Conservation (phyloP, 2,888 invertebrate genomes). For the Brenthis daphne region DNA sequence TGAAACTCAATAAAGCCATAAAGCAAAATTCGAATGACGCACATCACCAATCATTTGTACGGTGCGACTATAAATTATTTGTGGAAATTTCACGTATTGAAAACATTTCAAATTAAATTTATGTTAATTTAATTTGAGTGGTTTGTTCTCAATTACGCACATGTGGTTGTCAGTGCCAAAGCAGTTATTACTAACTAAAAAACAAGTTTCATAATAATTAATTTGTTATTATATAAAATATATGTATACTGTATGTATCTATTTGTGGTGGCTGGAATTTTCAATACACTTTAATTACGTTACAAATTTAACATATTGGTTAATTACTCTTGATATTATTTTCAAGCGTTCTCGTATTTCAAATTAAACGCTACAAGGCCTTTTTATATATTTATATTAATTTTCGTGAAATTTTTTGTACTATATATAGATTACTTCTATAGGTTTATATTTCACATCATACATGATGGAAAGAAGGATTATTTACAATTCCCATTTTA, state of each 20-base stretch:
- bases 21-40: slow-evolving; percentile 7
- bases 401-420: no score
- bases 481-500: no score
- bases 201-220: slow-evolving; percentile 16
- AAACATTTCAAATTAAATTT: slow-evolving; percentile 29
- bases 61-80: slow-evolving; percentile 7
- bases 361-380: no score
- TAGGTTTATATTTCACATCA: no score
- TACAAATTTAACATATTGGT: no score
- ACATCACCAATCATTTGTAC: slow-evolving; percentile 10
- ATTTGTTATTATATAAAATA: background rate
- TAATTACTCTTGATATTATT: no score
- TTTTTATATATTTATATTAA: no score
- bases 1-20: background rate
- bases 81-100: slow-evolving; percentile 9
- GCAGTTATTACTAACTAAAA: slow-evolving; percentile 16
- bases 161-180: slow-evolving; percentile 19
- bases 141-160: slow-evolving; percentile 26
- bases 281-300: background rate
- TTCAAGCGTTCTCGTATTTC: no score
- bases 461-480: no score
- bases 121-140: slow-evolving; percentile 28
- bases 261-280: slow-evolving; percentile 2
- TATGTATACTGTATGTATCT: background rate
- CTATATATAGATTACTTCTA: no score